phyloP scores from a whole-genome alignment of 2,113 vertebrate species.

The Eurystomus gularis region DNA sequence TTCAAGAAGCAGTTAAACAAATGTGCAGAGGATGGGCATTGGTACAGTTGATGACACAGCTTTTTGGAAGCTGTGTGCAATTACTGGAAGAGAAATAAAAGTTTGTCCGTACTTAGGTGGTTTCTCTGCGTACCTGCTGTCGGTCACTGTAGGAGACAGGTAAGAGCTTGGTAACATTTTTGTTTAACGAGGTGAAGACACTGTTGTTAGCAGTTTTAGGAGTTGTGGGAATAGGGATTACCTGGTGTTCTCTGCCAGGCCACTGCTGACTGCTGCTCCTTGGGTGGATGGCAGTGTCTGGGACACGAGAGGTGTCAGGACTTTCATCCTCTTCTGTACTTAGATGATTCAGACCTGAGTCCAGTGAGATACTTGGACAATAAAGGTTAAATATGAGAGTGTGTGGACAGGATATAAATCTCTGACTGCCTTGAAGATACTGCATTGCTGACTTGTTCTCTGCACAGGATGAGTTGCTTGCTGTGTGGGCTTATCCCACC shows the following conservation, averaged over 20 bases:
- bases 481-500: neutral
- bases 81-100: neutral
- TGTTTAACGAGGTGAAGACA: neutral
- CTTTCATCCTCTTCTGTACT: neutral
- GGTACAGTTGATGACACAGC: neutral
- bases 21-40: neutral
- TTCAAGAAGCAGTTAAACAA: neutral
- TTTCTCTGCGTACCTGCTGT: neutral
- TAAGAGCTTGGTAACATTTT: neutral
- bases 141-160: accelerated
- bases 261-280: neutral
- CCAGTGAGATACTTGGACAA: neutral
- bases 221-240: neutral
- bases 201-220: neutral
- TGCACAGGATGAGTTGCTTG: neutral
- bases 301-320: accelerated
- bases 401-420: neutral
- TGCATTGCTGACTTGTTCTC: neutral
- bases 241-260: neutral
- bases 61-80: neutral
- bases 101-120: accelerated
- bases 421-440: neutral
- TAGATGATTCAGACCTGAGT: neutral
- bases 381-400: neutral
- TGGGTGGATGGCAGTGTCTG: accelerated